phyloP scores from a whole-genome alignment of 2,113 vertebrate species.

The Sphyrna mokarran region DNA sequence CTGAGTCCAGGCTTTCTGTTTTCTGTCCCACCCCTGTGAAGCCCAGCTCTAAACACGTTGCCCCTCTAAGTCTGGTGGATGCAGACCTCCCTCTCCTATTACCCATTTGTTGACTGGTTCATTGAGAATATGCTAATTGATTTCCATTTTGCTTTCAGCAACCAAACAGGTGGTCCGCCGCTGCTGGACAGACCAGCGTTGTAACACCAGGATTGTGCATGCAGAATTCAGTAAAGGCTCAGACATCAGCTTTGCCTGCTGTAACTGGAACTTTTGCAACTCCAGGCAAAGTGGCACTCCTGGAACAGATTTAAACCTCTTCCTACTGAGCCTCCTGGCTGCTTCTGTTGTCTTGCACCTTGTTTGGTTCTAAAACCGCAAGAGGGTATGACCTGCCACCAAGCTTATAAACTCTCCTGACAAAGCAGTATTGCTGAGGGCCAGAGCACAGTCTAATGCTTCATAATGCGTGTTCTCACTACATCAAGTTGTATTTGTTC shows the following conservation, averaged over 20 bases:
- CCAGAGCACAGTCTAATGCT: too few species aligned
- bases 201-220: neutral
- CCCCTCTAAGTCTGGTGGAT: too few species aligned
- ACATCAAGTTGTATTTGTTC: neutral
- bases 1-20: too few species aligned
- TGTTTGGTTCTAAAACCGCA: neutral
- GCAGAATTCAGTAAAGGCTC: neutral
- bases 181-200: neutral
- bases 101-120: neutral
- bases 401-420: neutral
- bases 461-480: neutral
- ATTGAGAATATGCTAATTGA: neutral
- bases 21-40: too few species aligned
- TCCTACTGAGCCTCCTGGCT: neutral
- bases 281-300: neutral
- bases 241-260: neutral
- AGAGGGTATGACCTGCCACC: neutral
- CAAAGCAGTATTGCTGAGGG: neutral
- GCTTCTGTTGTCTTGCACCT: neutral
- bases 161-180: neutral
- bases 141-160: neutral
- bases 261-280: neutral
- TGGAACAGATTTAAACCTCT: too few species aligned
- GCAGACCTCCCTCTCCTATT: neutral
- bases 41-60: too few species aligned